Evolutionary conservation across 1,140 invertebrate genomes (phyloP).

Genomic region (Drosophila sproati): DNA sequence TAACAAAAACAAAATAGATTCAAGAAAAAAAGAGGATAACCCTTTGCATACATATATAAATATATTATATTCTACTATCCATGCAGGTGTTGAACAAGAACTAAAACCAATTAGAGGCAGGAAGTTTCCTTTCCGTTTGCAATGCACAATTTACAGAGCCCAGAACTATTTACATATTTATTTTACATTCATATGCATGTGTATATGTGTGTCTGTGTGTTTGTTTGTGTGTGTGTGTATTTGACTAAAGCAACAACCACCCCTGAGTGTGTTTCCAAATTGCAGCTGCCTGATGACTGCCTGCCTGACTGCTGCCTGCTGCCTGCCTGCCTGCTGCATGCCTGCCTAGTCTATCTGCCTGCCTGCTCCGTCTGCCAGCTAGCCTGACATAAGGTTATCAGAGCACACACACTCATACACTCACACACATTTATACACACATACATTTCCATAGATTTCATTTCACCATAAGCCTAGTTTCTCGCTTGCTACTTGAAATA

Average conservation of each 20-base stretch:
- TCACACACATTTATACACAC: not conserved
- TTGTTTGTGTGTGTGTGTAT: conserved; percentile 19
- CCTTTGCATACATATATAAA: not conserved
- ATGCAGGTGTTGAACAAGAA: conserved; percentile 16
- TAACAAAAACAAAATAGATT: not conserved
- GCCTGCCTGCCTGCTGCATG: conserved; percentile 31
- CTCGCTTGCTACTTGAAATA: not conserved
- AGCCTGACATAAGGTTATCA: conserved; percentile 63
- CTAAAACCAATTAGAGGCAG: conserved; percentile 63
- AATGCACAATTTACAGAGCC: conserved; percentile 25
- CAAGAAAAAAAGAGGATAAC: no score
- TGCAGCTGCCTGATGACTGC: conserved; percentile 61
- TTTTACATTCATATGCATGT: not conserved
- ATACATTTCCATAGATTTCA: conserved; percentile 1
- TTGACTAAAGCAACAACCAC: conserved; percentile 44
- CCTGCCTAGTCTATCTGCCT: conserved; percentile 31
- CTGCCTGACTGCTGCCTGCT: conserved; percentile 25
- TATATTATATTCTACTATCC: not conserved
- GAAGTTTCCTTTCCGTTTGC: conserved; percentile 64
- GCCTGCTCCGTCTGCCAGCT: conserved; percentile 46
- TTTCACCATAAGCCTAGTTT: conserved; percentile 39
- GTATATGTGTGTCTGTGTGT: conserved; percentile 24
- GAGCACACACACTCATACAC: conserved; percentile 16
- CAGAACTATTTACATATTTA: conserved; percentile 16
- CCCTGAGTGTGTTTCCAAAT: conserved; percentile 54